phyloP scores from a whole-genome alignment of 1,140 invertebrate genomes.

The Riptortus pedestris region DNA sequence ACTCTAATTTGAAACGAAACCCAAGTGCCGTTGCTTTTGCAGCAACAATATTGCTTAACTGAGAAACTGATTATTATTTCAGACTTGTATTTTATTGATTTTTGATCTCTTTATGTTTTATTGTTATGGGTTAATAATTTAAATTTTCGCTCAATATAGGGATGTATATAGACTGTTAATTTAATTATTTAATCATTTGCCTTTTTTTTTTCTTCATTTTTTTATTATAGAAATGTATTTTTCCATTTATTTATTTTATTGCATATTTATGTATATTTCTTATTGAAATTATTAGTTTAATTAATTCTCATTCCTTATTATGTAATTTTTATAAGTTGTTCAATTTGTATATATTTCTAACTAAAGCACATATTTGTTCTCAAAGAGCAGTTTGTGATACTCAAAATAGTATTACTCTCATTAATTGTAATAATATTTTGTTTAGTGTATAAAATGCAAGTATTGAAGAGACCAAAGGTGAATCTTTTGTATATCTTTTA shows the following conservation, averaged over 20 bases:
- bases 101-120: conserved; percentile 1
- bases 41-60: too few relatives aligned
- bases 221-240: conserved; percentile 1
- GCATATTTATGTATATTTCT: background rate
- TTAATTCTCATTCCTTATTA: background rate
- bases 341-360: conserved; percentile 1
- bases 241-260: background rate
- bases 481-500: conserved; percentile 6
- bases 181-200: background rate
- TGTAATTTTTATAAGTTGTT: background rate
- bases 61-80: conserved; percentile 5
- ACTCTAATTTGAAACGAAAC: background rate
- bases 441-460: conserved; percentile 3
- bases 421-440: background rate
- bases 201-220: background rate
- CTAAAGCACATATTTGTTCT: conserved; percentile 4
- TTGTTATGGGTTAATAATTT: conserved; percentile 6
- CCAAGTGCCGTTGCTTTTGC: background rate
- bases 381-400: conserved; percentile 15
- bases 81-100: background rate
- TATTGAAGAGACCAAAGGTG: conserved; percentile 17
- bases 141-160: conserved; percentile 2
- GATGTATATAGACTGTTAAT: conserved; percentile 7
- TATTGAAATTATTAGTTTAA: background rate
- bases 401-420: conserved; percentile 10